Conservation (phyloP, 2,888 invertebrate genomes). For the Urechis unicinctus region DNA sequence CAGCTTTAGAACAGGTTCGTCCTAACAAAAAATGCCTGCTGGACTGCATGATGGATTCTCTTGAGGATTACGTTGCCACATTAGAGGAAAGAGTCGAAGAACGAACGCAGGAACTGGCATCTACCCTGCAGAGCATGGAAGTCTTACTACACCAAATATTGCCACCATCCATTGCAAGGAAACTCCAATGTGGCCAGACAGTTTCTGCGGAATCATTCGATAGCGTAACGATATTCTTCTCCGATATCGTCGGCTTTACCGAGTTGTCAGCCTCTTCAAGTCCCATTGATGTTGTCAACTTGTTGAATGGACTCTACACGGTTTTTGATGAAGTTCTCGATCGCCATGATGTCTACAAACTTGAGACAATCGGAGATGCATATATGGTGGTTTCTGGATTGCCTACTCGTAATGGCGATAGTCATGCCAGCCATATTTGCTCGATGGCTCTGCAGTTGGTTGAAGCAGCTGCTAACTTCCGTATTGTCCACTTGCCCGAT, state of each 20-base stretch:
- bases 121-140: slow-evolving; percentile 25
- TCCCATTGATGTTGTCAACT: slow-evolving; percentile 13
- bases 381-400: slow-evolving; percentile 12
- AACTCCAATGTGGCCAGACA: slow-evolving; percentile 1
- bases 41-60: slow-evolving; percentile 43
- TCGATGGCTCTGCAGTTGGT: slow-evolving; percentile 9
- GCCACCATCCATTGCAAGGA: slow-evolving; percentile 21
- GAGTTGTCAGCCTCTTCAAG: slow-evolving; percentile 5
- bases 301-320: slow-evolving; percentile 16
- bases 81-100: slow-evolving; percentile 35
- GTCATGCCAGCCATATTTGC: slow-evolving; percentile 8
- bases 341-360: slow-evolving; percentile 14
- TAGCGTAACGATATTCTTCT: slow-evolving; percentile 9
- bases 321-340: slow-evolving; percentile 13
- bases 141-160: slow-evolving; percentile 25
- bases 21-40: slow-evolving; percentile 33
- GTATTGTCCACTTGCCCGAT: slow-evolving; percentile 6
- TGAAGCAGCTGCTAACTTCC: slow-evolving; percentile 2
- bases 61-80: slow-evolving; percentile 36
- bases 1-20: slow-evolving; percentile 25
- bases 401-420: slow-evolving; percentile 6
- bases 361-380: slow-evolving; percentile 16
- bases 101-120: slow-evolving; percentile 26
- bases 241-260: slow-evolving; percentile 17
- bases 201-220: slow-evolving; percentile 1